A percentile compares a stretch with the other conserved stretches of the same genome.
Conservation (phyloP, 1,140 invertebrate genomes). For the Lepidostoma basale region DNA sequence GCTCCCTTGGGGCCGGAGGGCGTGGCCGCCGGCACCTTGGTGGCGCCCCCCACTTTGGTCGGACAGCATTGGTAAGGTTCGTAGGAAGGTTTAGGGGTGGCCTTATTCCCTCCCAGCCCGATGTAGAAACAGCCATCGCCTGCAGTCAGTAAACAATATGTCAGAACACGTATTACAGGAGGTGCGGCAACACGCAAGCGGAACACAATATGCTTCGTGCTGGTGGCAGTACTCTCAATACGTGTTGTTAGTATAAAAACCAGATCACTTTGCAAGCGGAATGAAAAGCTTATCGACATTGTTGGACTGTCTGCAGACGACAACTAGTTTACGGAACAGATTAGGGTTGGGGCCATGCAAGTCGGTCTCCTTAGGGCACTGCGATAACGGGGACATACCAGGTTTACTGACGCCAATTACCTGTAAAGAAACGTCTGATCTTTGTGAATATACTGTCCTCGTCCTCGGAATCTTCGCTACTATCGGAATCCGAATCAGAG, state of each 20-base stretch:
- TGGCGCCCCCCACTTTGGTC: constrained; percentile 74
- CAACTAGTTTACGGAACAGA: constrained; percentile 50
- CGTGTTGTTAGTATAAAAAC: constrained; percentile 47
- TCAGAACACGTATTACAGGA: constrained; percentile 44
- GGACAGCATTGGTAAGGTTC: constrained; percentile 90
- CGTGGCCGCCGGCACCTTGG: constrained; percentile 72
- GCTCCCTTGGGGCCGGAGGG: constrained; percentile 51
- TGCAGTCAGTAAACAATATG: constrained; percentile 66
- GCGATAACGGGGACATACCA: constrained; percentile 50
- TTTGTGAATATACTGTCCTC: constrained; percentile 60
- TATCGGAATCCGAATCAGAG: constrained; percentile 58
- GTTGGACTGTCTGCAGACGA: constrained; percentile 55
- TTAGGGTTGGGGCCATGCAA: constrained; percentile 56
- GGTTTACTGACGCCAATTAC: constrained; percentile 58
- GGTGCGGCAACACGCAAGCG: constrained; percentile 35
- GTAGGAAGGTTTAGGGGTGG: constrained; percentile 77
- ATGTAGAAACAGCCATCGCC: constrained; percentile 95
- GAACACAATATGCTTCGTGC: constrained; percentile 42
- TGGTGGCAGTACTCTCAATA: constrained; percentile 43
- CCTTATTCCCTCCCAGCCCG: constrained; percentile 86
- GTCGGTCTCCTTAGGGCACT: constrained; percentile 49
- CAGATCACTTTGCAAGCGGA: constrained; percentile 45
- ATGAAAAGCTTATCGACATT: constrained; percentile 45
- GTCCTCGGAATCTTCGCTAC: constrained; percentile 59
- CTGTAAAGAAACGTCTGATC: constrained; percentile 59